These are phyloP conservation scores for Ganaspis sp. DNA, from an alignment of 1,140 invertebrate genomes.

Conservation along the genomic window DNA sequence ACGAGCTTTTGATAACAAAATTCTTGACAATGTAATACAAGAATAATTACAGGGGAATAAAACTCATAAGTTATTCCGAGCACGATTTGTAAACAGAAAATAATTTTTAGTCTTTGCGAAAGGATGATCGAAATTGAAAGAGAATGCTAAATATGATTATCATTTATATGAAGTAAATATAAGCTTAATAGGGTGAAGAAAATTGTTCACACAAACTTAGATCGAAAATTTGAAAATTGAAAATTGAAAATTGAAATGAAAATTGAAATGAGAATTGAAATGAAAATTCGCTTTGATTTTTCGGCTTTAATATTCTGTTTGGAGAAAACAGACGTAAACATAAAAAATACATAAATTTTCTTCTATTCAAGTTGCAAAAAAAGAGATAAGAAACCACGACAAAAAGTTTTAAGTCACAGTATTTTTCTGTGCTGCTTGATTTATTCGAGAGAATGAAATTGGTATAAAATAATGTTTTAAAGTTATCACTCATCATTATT, in stretches of 20 bases:
- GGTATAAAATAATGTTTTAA: neutral
- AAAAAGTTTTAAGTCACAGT: neutral
- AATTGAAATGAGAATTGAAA: no score
- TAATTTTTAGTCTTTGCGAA: neutral
- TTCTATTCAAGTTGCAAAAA: neutral
- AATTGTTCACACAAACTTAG: no score
- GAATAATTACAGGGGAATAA: neutral
- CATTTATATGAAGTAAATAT: no score
- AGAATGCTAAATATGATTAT: no score
- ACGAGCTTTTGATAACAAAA: neutral
- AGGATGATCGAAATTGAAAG: no score
- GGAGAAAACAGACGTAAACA: no score
- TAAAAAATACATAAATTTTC: no score
- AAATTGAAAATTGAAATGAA: no score
- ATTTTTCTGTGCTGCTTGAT: neutral
- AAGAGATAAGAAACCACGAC: neutral
- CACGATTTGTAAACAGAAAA: slow-evolving; percentile 10
- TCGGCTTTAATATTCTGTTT: no score
- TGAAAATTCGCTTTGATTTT: no score
- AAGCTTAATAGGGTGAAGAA: no score
- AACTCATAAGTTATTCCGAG: neutral
- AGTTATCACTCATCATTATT: slow-evolving; percentile 2
- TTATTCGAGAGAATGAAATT: slow-evolving; percentile 3
- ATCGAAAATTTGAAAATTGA: no score
- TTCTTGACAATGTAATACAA: neutral